Evolutionary conservation across 1,140 invertebrate species (phyloP), one percentile per base, ranked within the genome.

Genomic region (Drosophila punjabiensis): DNA sequence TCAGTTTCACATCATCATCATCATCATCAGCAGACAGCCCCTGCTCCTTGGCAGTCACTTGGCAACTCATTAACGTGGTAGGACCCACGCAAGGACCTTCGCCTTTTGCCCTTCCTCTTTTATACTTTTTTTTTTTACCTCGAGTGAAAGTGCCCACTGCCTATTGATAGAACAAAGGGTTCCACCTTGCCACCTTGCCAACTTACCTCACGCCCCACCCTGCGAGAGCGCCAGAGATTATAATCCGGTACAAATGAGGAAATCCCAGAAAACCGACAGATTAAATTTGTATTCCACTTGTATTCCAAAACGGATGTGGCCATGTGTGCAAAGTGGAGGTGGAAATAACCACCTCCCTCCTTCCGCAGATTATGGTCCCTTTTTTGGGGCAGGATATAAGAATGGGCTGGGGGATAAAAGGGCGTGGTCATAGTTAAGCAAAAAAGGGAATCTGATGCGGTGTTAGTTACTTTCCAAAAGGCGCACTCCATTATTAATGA

Each of bases 221-320:
- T 37, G 18, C 18, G 13, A 37, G 33, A 35, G 20, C 30, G 5
- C 28, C 45, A 45, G 63, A 85, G 85, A 85, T 89, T 88, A 79
- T 85, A 88, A 88, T 89, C 85, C 78, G 67, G 63, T 85, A 88
- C 85, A 88, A 88, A 88, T 88, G 85, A 79, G 85, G 67, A 88
- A 88, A 81, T 85, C 85, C 81, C 85, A 85, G 86, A 73, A 85
- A 81, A 85, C 86, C 81, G 79, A 70, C 86, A 82, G 86, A 89
- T 89, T 89, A 90, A 85, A 85, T 90, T 89, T 85, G 85, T 85
- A 89, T 90, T 81, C 74, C 85, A 84, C 81, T 85, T 76, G 70
- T 82, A 66, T 62, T 32, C 69, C 71, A 56, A 76, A 79, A 67
- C 70, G 86, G 75, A 79, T 79, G 86, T 85, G 75, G 75, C 67